Percentiles rank a stretch among this genome's conserved stretches.
Evolutionary conservation across 2,113 vertebrate genomes (phyloP).

Genomic region (Trichomycterus rosablanca): DNA sequence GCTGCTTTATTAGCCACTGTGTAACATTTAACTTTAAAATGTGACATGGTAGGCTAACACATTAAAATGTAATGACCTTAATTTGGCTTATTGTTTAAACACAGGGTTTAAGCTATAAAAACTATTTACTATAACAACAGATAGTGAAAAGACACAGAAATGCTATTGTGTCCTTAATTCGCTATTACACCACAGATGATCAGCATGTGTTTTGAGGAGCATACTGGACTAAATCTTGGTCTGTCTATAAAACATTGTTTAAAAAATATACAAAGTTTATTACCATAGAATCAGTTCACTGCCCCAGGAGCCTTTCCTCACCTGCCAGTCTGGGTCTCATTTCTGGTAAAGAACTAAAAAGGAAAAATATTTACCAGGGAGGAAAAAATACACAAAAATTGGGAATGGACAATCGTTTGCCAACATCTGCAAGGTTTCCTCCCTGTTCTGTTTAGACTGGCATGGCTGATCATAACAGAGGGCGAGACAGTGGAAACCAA

Average conservation of each 20-base stretch:
- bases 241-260: neutral
- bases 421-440: slow-evolving; percentile 7
- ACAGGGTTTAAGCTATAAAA: too few relatives aligned
- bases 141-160: too few relatives aligned
- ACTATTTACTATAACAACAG: too few relatives aligned
- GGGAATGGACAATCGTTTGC: slow-evolving; percentile 1
- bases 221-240: neutral
- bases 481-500: neutral
- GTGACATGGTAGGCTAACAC: too few relatives aligned
- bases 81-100: too few relatives aligned
- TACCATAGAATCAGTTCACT: neutral
- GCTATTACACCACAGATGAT: too few relatives aligned
- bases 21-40: too few relatives aligned
- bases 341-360: slow-evolving; percentile 1
- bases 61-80: too few relatives aligned
- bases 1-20: too few relatives aligned
- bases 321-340: slow-evolving; percentile 9
- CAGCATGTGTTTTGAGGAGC: too few relatives aligned
- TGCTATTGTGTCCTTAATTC: neutral
- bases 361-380: neutral
- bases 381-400: neutral
- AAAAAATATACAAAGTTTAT: neutral
- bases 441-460: neutral
- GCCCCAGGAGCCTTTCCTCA: slow-evolving; percentile 14
- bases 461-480: neutral